Evolutionary conservation across 1,140 invertebrate genomes (phyloP).

Genomic region (Mya arenaria): DNA sequence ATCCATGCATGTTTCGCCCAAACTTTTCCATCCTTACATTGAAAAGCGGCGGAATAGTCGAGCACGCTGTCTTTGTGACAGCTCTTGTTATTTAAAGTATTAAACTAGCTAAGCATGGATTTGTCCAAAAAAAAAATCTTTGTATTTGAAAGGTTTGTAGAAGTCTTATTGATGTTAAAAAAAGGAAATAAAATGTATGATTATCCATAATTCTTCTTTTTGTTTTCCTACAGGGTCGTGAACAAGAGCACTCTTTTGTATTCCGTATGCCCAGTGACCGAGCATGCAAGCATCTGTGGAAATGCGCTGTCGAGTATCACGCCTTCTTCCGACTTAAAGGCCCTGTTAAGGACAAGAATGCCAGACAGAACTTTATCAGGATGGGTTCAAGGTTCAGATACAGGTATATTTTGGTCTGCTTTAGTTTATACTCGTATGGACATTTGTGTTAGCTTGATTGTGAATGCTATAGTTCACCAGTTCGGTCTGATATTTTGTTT

Average conservation of each 20-base stretch:
- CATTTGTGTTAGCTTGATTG: neutral
- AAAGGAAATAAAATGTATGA: too few relatives aligned
- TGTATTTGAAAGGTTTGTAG: too few relatives aligned
- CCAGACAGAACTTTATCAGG: constrained; percentile 96
- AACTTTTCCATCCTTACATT: too few relatives aligned
- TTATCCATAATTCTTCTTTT: too few relatives aligned
- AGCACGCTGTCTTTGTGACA: too few relatives aligned
- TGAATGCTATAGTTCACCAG: too few relatives aligned
- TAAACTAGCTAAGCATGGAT: too few relatives aligned
- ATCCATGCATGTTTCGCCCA: too few relatives aligned
- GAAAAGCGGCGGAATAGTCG: too few relatives aligned
- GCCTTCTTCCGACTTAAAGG: constrained; percentile 96
- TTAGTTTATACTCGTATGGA: neutral
- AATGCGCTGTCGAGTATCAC: constrained; percentile 99
- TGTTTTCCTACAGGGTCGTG: constrained; percentile 76
- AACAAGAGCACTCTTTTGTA: constrained; percentile 81
- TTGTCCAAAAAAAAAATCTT: too few relatives aligned
- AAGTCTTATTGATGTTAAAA: too few relatives aligned
- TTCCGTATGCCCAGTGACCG: constrained; percentile 95
- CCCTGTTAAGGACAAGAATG: constrained; percentile 93
- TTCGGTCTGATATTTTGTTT: neutral
- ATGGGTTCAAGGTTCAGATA: constrained; percentile 98
- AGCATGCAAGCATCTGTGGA: constrained; percentile 99
- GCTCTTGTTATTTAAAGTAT: too few relatives aligned
- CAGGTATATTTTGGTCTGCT: constrained; percentile 64